Base-by-base conservation (phyloP, 1,140 invertebrate genomes). In the Aleiodes sp. region DNA sequence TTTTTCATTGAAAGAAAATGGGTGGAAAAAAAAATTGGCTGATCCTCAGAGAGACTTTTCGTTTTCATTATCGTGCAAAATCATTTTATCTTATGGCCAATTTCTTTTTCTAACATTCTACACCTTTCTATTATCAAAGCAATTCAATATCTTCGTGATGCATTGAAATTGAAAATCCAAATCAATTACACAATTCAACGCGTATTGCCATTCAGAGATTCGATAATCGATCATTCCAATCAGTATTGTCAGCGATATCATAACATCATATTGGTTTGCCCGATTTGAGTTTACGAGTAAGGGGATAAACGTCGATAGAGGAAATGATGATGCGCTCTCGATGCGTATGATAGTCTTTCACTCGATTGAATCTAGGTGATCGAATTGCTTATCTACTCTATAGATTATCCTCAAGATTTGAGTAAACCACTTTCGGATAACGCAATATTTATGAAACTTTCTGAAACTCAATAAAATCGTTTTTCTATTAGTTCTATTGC, bases 291-390 rank as follows among this genome's bases (percentile, higher is more conserved):
- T 43, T 4, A 43, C 19, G 39, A 9, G 39, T n/a, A 16, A 16
- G 3, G 14, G 7, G 6, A 10, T 4, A 35, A 35, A 43, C 19
- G 19, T 43, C 39, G 39, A 43, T 6, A 16, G 39, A 64, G 57
- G 37, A 33, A 74, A 56, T 73, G 65, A 41, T 64, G 65, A 31
- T 73, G 70, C 28, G 35, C 72, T 63, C 57, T 68, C 37, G 73
- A n/a, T 77, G 76, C 73, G 71, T 77, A 63, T 76, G 75, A 79
- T 79, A 62, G 73, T 70, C 52, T 79, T 61, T 69, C 72, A 70
- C 73, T 74, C 72, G 74, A 78, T 77, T 77, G 74, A 73, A 73
- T 75, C 66, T 71, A 72, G 43, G 14, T 8, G 68, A 79, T 79
- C 74, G 73, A 70, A 46, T 57, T 37, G 33, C 19, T n/a, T n/a